A percentile compares a stretch with the other conserved stretches of the same genome.
These are phyloP conservation scores for Anguilla megastoma DNA, from an alignment of 2,797 vertebrate species.

Conservation along the genomic window DNA sequence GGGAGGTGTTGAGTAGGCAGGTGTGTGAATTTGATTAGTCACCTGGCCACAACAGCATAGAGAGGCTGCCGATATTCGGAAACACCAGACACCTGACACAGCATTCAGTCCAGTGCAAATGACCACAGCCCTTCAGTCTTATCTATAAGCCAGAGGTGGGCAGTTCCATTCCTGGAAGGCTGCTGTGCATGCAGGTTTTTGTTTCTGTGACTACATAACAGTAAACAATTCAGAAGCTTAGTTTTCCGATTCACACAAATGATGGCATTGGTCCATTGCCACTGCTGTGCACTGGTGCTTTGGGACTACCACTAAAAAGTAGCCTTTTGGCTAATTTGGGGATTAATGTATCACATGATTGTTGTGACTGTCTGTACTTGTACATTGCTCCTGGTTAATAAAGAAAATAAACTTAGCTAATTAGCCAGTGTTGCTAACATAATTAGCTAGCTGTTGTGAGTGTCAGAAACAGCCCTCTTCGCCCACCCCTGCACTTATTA, in stretches of 20 bases:
- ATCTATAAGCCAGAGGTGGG: neutral
- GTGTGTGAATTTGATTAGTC: neutral
- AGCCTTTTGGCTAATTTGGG: neutral
- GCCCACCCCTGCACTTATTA: neutral
- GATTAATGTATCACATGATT: neutral
- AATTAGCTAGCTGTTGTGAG: neutral
- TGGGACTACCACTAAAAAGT: neutral
- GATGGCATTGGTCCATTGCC: neutral
- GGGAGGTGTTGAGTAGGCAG: neutral
- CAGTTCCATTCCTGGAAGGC: neutral
- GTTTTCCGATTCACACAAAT: neutral
- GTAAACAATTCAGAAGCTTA: neutral
- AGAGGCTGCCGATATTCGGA: neutral
- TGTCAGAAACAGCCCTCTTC: neutral
- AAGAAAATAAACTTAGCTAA: neutral
- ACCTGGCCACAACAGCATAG: neutral
- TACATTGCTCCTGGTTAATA: neutral
- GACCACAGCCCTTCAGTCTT: neutral
- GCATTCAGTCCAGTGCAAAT: neutral
- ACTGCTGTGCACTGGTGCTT: neutral
- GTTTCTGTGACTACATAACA: neutral
- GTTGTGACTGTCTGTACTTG: neutral
- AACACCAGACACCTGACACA: neutral
- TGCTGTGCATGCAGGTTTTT: neutral
- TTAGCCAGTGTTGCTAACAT: neutral